Evolutionary conservation across 2,113 vertebrate species (phyloP).

Genomic region (Rhegmatorhina hoffmannsi): DNA sequence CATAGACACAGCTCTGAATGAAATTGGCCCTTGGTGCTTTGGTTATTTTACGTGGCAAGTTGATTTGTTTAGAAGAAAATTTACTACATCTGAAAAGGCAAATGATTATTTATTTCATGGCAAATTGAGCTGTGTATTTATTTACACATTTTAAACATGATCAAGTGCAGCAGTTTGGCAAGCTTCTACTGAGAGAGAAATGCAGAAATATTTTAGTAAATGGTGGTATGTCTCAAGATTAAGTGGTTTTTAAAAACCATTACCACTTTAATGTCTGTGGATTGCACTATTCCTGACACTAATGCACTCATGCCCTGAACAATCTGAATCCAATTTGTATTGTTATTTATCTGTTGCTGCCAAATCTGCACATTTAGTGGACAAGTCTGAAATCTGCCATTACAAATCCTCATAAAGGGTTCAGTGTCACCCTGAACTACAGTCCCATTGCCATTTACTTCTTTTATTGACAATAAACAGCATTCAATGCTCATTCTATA

Average conservation of each 20-base stretch:
- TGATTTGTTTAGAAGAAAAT: constrained; percentile 46
- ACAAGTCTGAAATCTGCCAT: constrained; percentile 15
- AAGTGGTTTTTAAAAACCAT: constrained; percentile 60
- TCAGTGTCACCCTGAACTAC: neutral
- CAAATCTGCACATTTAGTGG: neutral
- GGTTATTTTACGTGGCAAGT: constrained; percentile 5
- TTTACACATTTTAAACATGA: constrained; percentile 62
- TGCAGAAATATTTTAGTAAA: constrained; percentile 60
- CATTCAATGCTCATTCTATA: neutral
- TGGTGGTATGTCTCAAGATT: constrained; percentile 43
- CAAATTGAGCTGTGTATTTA: constrained; percentile 60
- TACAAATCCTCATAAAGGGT: neutral
- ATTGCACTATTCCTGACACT: constrained; percentile 46
- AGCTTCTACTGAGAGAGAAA: constrained; percentile 44
- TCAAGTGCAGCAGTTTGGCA: constrained; percentile 61
- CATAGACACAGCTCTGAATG: neutral
- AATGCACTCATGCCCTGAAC: constrained; percentile 18
- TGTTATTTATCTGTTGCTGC: constrained; percentile 40
- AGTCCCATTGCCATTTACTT: neutral
- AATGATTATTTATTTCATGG: constrained; percentile 62
- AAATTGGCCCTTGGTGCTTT: neutral
- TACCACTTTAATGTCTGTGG: constrained; percentile 54
- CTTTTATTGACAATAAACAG: neutral
- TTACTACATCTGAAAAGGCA: constrained; percentile 36
- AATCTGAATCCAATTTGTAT: constrained; percentile 50